Percentiles rank a stretch among this genome's conserved stretches.
Evolutionary conservation across 2,113 vertebrate species (phyloP).

Genomic region (Dipodomys merriami): DNA sequence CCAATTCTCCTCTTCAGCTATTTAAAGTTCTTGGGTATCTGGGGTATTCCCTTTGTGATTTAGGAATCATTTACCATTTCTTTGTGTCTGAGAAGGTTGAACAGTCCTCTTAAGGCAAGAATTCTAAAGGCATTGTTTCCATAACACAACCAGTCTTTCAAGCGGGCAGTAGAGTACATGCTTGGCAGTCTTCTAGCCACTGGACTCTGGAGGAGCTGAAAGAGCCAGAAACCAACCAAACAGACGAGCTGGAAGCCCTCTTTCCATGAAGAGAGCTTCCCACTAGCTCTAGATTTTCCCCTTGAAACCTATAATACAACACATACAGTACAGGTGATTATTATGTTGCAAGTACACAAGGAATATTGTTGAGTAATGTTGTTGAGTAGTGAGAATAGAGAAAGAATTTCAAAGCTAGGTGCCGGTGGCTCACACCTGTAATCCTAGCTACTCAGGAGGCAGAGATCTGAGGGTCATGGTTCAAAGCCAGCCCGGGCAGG

Average conservation of each 20-base stretch:
- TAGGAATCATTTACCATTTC: slow-evolving; percentile 61
- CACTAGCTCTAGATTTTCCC: not conserved
- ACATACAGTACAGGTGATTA: not conserved
- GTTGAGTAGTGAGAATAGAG: not conserved
- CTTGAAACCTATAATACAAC: not conserved
- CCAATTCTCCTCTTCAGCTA: not conserved
- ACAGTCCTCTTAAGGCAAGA: slow-evolving; percentile 67
- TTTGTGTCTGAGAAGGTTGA: slow-evolving; percentile 35
- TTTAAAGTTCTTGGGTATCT: slow-evolving; percentile 17
- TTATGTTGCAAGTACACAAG: not conserved
- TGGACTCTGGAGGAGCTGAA: slow-evolving; percentile 79
- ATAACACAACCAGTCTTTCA: slow-evolving; percentile 71
- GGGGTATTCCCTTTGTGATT: slow-evolving; percentile 18
- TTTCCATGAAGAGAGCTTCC: slow-evolving; percentile 12
- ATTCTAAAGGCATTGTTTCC: slow-evolving; percentile 63
- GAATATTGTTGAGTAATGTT: not conserved
- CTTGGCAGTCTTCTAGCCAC: slow-evolving; percentile 68
- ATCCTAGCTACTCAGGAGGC: too few relatives aligned
- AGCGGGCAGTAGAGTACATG: slow-evolving; percentile 57
- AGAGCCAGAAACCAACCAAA: slow-evolving; percentile 52
- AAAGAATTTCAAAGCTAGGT: not conserved
- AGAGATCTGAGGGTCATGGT: too few relatives aligned
- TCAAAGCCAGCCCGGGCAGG: too few relatives aligned
- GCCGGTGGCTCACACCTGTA: too few relatives aligned
- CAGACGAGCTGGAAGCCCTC: slow-evolving; percentile 25